These are phyloP conservation scores for Myzus persicae DNA, from an alignment of 1,140 invertebrate genomes.

Conservation along the genomic window DNA sequence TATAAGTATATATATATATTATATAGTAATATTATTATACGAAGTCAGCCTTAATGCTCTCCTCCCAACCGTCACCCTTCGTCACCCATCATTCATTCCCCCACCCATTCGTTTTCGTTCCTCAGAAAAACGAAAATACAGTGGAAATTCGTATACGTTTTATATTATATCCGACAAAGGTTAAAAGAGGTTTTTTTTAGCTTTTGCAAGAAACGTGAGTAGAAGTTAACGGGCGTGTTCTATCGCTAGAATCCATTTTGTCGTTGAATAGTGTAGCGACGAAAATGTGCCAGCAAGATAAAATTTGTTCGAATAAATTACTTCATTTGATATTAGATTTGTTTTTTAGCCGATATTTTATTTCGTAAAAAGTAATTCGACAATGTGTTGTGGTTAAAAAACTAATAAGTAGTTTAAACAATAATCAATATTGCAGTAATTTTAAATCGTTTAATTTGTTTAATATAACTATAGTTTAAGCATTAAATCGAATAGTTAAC, in stretches of 20 bases:
- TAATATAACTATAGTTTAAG: neutral
- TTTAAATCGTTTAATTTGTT: neutral
- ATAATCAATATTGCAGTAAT: neutral
- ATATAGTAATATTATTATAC: constrained; percentile 44
- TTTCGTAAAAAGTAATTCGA: neutral
- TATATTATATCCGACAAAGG: constrained; percentile 35
- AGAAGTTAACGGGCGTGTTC: constrained; percentile 38
- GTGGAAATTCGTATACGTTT: constrained; percentile 21
- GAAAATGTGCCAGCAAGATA: neutral
- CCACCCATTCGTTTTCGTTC: neutral
- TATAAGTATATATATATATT: constrained; percentile 25
- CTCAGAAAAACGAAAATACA: constrained; percentile 5
- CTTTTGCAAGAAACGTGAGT: constrained; percentile 11
- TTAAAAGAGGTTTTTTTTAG: constrained; percentile 13
- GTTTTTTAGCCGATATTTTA: neutral
- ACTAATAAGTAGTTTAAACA: neutral
- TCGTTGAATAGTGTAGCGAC: neutral
- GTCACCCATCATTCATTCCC: neutral
- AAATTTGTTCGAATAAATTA: constrained; percentile 9
- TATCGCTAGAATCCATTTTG: constrained; percentile 24
- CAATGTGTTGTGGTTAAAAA: neutral
- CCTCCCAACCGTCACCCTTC: neutral
- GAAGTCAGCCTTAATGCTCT: constrained; percentile 41
- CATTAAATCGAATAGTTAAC: neutral
- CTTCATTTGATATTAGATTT: neutral